A percentile compares a stretch with the other conserved stretches of the same genome.
These are phyloP conservation scores for Nipponia nippon DNA, from an alignment of 2,113 vertebrate genomes.

Conservation along the genomic window DNA sequence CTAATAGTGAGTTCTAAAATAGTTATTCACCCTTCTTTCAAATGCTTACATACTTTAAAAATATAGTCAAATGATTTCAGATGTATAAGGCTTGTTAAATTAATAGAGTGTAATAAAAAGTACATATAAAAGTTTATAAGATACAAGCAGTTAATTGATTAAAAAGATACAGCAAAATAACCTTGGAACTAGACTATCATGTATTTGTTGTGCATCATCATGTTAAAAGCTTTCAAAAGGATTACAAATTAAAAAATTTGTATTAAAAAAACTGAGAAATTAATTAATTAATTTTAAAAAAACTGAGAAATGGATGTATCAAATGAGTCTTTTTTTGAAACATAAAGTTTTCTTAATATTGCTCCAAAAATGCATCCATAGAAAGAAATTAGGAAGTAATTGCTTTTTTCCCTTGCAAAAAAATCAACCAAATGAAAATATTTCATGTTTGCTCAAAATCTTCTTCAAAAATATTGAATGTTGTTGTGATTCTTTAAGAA, in stretches of 20 bases:
- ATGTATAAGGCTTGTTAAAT: background rate
- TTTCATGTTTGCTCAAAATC: background rate
- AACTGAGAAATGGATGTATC: background rate
- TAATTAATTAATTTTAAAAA: no score
- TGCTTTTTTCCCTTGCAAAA: background rate
- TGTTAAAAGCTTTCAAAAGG: background rate
- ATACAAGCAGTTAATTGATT: background rate
- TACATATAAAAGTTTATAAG: background rate
- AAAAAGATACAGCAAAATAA: background rate
- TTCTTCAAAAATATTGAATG: background rate
- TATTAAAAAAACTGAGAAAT: background rate
- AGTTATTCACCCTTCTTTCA: background rate
- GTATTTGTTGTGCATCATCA: background rate
- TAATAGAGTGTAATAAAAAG: background rate
- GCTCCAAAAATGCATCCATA: background rate
- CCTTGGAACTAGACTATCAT: background rate
- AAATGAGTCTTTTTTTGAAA: background rate
- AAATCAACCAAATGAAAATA: background rate
- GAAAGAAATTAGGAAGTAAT: background rate
- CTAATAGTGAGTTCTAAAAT: background rate
- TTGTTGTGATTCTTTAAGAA: background rate
- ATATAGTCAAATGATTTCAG: background rate
- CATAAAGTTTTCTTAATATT: background rate
- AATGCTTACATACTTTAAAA: background rate
- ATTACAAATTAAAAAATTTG: background rate